Percentiles rank a stretch among this genome's conserved stretches.
These are phyloP conservation scores for Geothlypis trichas DNA, from an alignment of 2,113 vertebrate genomes.

Conservation along the genomic window DNA sequence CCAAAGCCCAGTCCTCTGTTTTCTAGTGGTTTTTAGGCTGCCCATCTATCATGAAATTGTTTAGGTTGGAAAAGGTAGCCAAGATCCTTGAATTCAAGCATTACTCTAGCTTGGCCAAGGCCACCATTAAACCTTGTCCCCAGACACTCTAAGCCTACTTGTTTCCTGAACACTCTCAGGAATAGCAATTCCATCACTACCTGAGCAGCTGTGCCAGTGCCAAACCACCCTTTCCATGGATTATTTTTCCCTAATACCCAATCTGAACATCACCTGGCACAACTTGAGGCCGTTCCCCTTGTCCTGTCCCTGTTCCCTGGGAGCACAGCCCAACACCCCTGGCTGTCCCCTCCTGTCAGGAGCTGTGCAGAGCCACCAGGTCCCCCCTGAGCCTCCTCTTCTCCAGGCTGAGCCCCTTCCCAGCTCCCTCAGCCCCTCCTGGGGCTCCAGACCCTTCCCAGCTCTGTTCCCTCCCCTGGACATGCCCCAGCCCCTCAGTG, in stretches of 20 bases:
- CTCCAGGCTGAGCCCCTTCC: neutral
- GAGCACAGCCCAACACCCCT: accelerated
- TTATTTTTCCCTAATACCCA: neutral
- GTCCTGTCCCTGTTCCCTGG: neutral
- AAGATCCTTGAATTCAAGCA: neutral
- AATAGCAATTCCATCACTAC: neutral
- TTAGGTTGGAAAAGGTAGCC: neutral
- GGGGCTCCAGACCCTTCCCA: neutral
- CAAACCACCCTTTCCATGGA: neutral
- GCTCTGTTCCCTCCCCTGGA: neutral
- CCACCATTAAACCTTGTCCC: neutral
- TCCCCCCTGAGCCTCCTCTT: neutral
- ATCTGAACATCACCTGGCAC: neutral
- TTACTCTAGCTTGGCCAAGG: neutral
- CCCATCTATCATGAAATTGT: neutral
- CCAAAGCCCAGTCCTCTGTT: neutral
- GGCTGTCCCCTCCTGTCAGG: neutral
- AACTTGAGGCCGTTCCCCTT: accelerated
- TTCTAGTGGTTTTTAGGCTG: neutral
- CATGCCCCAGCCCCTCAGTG: accelerated
- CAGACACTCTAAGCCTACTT: neutral
- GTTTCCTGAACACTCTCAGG: neutral
- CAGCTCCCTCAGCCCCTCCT: neutral
- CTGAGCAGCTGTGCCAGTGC: neutral
- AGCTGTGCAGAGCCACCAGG: neutral